Evolutionary conservation across 2,797 vertebrate genomes (phyloP), one percentile per base, ranked within the genome.

Genomic region (Chloroceryle inda): DNA sequence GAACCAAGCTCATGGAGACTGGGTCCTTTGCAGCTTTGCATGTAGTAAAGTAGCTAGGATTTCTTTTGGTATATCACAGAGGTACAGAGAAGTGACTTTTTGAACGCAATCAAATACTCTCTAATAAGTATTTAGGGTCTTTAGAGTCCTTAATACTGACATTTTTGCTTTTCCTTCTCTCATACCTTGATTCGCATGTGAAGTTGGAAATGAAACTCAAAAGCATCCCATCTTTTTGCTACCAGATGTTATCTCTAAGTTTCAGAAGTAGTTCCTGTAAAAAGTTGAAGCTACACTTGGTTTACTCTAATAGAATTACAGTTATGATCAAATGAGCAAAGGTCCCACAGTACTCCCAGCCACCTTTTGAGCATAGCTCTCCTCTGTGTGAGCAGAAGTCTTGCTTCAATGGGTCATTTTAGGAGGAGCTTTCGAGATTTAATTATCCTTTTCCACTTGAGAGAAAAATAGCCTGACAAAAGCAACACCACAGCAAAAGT

Each of bases 151-250:
- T 72, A 62, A 75, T 72, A 29, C 5, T 77, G 47, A 44, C 19
- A 76, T 80, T 55, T 37, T 24, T 64, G 9, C 26, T 23, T 44
- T 56, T 52, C 12, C 7, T 79, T 56, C 77, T 66, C 47, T 77
- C 11, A 13, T 85, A 23, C 8, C 11, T 71, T 5, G 2, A 49
- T 61, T 73, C 0, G 0, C 31, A 18, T 19, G 9, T 44, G 9
- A 75, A 38, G 13, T 63, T n/a, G 67, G 62, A 83, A 93, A 58
- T 66, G 11, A 81, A 67, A 15, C 24, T 89, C 53, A 42, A 67
- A 55, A 88, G 7, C 15, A 23, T 55, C 5, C 4, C 29, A 10
- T 23, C n/a, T 42, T 37, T 21, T 75, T 52, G 37, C 42, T 75
- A 26, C 37, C n/a, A 74, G 27, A 9, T 37, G 16, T 31, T 84